phyloP scores from a whole-genome alignment of 1,140 invertebrate species.

The Aphis gossypii region DNA sequence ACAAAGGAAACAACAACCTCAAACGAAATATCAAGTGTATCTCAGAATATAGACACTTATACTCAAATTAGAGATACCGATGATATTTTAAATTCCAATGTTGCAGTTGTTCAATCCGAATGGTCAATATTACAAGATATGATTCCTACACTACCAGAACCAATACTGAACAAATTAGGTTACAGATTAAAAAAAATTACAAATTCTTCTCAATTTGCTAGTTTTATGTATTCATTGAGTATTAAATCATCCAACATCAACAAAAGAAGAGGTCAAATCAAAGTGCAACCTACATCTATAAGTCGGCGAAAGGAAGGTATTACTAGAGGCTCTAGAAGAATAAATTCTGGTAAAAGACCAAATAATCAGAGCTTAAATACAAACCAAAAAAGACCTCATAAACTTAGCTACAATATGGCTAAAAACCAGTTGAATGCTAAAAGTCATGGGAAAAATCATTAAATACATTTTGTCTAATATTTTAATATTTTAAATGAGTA shows the following conservation, averaged over 20 bases:
- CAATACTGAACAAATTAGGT: conserved; percentile 4
- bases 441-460: conserved; percentile 16
- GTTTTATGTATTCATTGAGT: conserved; percentile 9
- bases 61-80: neutral
- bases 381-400: conserved; percentile 10
- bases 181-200: neutral
- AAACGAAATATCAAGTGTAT: neutral
- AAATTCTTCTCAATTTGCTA: conserved; percentile 21
- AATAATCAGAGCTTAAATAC: conserved; percentile 14
- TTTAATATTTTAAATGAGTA: no score
- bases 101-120: neutral
- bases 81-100: neutral
- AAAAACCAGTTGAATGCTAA: conserved; percentile 22
- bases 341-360: conserved; percentile 28
- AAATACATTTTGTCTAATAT: no score
- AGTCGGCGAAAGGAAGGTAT: neutral
- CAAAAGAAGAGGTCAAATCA: conserved; percentile 40
- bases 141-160: conserved; percentile 25
- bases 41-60: neutral
- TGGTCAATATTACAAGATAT: conserved; percentile 24
- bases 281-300: conserved; percentile 24
- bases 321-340: conserved; percentile 15
- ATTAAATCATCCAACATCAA: neutral
- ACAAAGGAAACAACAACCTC: neutral
- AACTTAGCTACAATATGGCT: conserved; percentile 11